Evolutionary conservation across 1,140 invertebrate species (phyloP), one percentile per base, ranked within the genome.

Genomic region (Lordiphosa mommai): DNA sequence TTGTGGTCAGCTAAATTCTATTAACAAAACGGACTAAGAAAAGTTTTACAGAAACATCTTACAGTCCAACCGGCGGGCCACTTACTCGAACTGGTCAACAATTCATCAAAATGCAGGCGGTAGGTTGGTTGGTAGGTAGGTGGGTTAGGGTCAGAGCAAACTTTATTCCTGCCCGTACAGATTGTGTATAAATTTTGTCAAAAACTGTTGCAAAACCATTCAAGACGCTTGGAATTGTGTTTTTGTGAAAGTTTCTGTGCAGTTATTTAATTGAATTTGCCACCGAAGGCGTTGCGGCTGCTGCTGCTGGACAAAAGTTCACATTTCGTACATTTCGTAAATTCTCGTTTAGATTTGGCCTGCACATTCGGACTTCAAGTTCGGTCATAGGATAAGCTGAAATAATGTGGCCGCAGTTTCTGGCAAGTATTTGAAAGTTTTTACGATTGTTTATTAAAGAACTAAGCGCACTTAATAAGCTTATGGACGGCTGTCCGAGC

Each of bases 261-360:
- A 71, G 71, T 80, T 80, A 82, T 80, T 80, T 80, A 82, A 80
- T 80, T 80, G 76, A 80, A 84, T 80, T 80, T 84, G 52, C 66
- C 71, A 76, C 71, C 76, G 51, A 82, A 61, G 71, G 76, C 74
- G 53, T 59, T 66, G 49, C 32, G 23, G 43, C 30, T 23, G 5
- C 29, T 30, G n/a, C 0, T 63, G 44, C 58, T 59, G 27, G 50
- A 9, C 27, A 33, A 56, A 47, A 64, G 32, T 27, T 47, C 29
- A 29, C 33, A 16, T n/a, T 47, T 7, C 38, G 52, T 65, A 29
- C 57, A 58, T 48, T 36, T 68, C 64, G 61, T 66, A 66, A 66
- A 58, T 66, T 67, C 63, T 68, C 65, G 64, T 67, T 67, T 52
- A 67, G 52, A 59, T 67, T 59, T 51, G 7, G 49, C 7, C 9